These are phyloP conservation scores for Lagodon rhomboides DNA, from an alignment of 2,797 vertebrate species.

Conservation along the genomic window DNA sequence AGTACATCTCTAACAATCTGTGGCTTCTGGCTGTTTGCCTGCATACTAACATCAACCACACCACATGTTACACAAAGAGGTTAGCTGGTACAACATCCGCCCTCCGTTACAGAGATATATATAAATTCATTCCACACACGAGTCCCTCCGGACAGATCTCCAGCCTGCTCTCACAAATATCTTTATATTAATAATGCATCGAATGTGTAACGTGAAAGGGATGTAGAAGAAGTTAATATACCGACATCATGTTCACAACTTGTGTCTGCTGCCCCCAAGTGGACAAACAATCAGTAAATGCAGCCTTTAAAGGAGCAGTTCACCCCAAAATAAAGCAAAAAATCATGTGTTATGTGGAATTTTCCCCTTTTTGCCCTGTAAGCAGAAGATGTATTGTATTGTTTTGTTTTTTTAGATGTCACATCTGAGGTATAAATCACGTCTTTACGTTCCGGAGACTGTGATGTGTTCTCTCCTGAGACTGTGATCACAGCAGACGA, in stretches of 20 bases:
- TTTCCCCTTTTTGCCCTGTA: too few relatives aligned
- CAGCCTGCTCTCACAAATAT: background rate
- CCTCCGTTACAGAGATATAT: too few relatives aligned
- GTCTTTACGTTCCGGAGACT: too few relatives aligned
- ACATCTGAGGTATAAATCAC: too few relatives aligned
- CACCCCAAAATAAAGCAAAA: too few relatives aligned
- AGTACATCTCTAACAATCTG: background rate
- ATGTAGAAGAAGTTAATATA: background rate
- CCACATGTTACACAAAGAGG: background rate
- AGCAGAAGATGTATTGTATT: too few relatives aligned
- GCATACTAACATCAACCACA: background rate
- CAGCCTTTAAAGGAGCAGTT: background rate
- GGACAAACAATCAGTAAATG: background rate
- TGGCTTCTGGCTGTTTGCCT: conserved; percentile 9
- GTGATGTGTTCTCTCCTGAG: too few relatives aligned
- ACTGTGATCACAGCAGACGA: too few relatives aligned
- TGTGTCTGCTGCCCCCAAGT: conserved; percentile 2
- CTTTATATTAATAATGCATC: background rate
- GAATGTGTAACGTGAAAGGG: background rate
- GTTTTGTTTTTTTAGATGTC: too few relatives aligned
- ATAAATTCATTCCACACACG: too few relatives aligned
- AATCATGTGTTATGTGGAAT: too few relatives aligned
- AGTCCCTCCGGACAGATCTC: background rate
- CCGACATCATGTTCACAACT: background rate
- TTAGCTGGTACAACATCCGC: background rate